Base-by-base conservation (phyloP, 2,888 invertebrate genomes). In the Cacoxenus indagator region DNA sequence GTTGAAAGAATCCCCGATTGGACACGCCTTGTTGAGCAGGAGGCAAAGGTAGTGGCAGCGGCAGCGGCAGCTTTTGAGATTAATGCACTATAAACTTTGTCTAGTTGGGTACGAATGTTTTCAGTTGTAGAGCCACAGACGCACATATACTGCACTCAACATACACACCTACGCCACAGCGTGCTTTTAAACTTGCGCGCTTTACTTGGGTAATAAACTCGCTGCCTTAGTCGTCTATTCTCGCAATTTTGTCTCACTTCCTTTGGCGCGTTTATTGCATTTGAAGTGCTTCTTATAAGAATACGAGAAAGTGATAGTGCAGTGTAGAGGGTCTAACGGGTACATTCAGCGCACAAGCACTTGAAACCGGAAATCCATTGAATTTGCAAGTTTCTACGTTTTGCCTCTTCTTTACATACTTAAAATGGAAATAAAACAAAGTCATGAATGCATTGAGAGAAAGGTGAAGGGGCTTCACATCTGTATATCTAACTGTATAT, bases 291-390 rank as follows among this genome's bases (percentile, higher is more conserved):
- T 61, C 61, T 59, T 57, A 29, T 57, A 29, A n/a, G 57, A n/a
- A 48, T 2, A 48, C 19, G n/a, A 8, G 9, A 48, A 48, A 17
- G 48, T 19, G 19, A 17, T 48, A 17, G 48, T 48, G 6, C 9
- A 17, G n/a, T 11, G 48, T 17, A 8, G 19, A 8, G 48, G 48
- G 48, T 48, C 19, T 48, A 17, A 9, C 9, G 19, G 9, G 48
- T 19, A n/a, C n/a, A n/a, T n/a, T n/a, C n/a, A 48, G 19, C 19
- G 17, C 19, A 19, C 48, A 31, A 59, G 31, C 17, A 27, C 22
- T 19, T n/a, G 17, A 37, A 61, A 61, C 61, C 61, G 61, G 61
- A 61, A 61, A 61, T 61, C 22, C 61, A 61, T 61, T 43, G 61
- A 61, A 48, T 48, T 48, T 48, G 48, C 17, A 48, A 48, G 8